phyloP scores from a whole-genome alignment of 2,113 vertebrate genomes.

The Pseudorasbora parva region DNA sequence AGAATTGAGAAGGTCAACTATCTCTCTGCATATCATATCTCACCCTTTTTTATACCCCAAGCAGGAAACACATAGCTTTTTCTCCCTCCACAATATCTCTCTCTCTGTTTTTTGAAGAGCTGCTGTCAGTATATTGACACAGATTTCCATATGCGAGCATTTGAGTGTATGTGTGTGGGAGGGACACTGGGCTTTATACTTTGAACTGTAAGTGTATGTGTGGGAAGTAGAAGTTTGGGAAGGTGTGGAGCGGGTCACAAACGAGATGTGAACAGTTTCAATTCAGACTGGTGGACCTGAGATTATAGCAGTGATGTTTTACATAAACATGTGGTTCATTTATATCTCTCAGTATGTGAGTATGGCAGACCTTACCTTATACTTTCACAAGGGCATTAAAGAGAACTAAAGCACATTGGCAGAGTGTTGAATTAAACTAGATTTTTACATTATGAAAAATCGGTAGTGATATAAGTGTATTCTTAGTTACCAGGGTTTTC shows the following conservation, averaged over 20 bases:
- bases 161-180: constrained; percentile 43
- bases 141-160: constrained; percentile 41
- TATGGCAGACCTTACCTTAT: not conserved
- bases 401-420: not conserved
- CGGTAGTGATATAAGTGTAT: not conserved
- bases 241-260: constrained; percentile 42
- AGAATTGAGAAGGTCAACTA: constrained; percentile 28
- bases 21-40: constrained; percentile 4
- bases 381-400: not conserved
- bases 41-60: not conserved
- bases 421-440: not conserved
- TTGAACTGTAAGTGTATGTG: constrained; percentile 34
- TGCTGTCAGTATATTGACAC: constrained; percentile 25
- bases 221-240: constrained; percentile 36
- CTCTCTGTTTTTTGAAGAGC: not conserved
- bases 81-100: not conserved
- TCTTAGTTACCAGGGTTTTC: not conserved
- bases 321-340: constrained; percentile 37
- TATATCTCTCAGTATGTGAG: constrained; percentile 10
- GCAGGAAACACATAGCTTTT: not conserved
- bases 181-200: constrained; percentile 43
- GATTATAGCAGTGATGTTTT: constrained; percentile 46
- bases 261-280: constrained; percentile 35
- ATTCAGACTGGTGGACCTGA: constrained; percentile 9
- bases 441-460: not conserved